Evolutionary conservation across 2,113 vertebrate genomes (phyloP), one percentile per base, ranked within the genome.

Genomic region (Jaculus jaculus): DNA sequence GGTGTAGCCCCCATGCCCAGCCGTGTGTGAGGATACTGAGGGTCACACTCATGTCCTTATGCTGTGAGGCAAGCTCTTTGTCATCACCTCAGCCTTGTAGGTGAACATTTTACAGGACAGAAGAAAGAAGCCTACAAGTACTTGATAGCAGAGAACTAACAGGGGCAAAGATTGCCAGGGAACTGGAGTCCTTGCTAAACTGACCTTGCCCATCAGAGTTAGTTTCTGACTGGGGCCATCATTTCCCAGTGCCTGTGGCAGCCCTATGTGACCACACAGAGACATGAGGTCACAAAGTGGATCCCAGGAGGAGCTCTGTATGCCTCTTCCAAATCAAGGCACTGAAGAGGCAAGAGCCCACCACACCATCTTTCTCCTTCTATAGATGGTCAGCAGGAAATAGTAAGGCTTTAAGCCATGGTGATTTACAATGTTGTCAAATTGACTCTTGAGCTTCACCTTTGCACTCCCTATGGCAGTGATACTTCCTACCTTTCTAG

Each of bases 231-330:
- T 9, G 39, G 13, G 8, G 20, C 23, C 51, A 58, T 0, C 1
- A 23, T 78, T 24, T 21, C 24, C 73, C 85, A n/a, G 37, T 8
- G 4, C 0, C 32, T 30, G 3, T 61, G 18, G 60, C 3, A 5
- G 18, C 39, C 28, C 13, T 28, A 63, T 42, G 37, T 30, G n/a
- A 4, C 39, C 34, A 0, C 3, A 0, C 17, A 0, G 18, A 51
- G 3, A 23, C 34, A 20, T 7, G 1, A 32, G 51, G 17, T 23
- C 12, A 66, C 58, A 13, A 2, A 6, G 7, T 28, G 6, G 73
- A 10, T 17, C 61, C 63, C 26, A 18, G 10, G 8, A 5, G 39
- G 20, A 28, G 15, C 5, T 13, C 63, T 11, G 0, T 0, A 10
- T 6, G 20, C 54, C 61, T 58, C 1, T 21, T 23, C 61, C 18